Evolutionary conservation across 2,797 vertebrate species (phyloP).

Genomic region (Kryptopterus vitreolus): DNA sequence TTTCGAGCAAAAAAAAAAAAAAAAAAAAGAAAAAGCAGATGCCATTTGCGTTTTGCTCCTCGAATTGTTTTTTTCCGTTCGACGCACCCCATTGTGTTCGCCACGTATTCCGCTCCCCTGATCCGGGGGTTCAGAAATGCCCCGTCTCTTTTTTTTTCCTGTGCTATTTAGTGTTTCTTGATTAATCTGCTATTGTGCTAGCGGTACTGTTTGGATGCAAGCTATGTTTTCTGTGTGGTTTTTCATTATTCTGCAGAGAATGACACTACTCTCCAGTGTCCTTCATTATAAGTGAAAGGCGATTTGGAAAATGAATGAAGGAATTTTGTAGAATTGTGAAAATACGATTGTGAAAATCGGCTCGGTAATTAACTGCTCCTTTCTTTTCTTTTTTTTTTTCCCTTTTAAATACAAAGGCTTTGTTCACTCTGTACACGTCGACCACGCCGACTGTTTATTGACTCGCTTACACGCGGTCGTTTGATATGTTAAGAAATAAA

Average conservation of each 20-base stretch:
- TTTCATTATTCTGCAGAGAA: slow-evolving; percentile 2
- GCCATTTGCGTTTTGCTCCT: slow-evolving; percentile 69
- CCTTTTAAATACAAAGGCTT: too few species aligned
- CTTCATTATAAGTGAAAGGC: slow-evolving; percentile 55
- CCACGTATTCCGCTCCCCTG: slow-evolving; percentile 54
- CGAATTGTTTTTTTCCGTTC: slow-evolving; percentile 65
- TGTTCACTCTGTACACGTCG: slow-evolving; percentile 26
- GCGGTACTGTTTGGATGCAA: slow-evolving; percentile 37
- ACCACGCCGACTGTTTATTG: neutral
- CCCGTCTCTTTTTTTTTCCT: slow-evolving; percentile 51
- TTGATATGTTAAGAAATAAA: neutral
- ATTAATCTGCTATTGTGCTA: slow-evolving; percentile 58
- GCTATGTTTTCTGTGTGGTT: slow-evolving; percentile 20
- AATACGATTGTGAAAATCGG: slow-evolving; percentile 52
- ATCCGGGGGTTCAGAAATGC: slow-evolving; percentile 52
- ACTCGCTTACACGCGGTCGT: neutral
- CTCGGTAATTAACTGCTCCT: slow-evolving; percentile 57
- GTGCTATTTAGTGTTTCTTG: slow-evolving; percentile 56
- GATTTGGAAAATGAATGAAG: slow-evolving; percentile 52
- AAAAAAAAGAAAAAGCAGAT: too few species aligned
- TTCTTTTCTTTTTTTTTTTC: too few species aligned
- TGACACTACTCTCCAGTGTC: slow-evolving; percentile 42
- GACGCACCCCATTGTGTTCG: slow-evolving; percentile 60
- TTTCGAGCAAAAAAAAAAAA: slow-evolving; percentile 61
- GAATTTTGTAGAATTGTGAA: slow-evolving; percentile 47